Evolutionary conservation across 2,797 vertebrate species (phyloP), one percentile per base, ranked within the genome.

Genomic region (Platalea minor): DNA sequence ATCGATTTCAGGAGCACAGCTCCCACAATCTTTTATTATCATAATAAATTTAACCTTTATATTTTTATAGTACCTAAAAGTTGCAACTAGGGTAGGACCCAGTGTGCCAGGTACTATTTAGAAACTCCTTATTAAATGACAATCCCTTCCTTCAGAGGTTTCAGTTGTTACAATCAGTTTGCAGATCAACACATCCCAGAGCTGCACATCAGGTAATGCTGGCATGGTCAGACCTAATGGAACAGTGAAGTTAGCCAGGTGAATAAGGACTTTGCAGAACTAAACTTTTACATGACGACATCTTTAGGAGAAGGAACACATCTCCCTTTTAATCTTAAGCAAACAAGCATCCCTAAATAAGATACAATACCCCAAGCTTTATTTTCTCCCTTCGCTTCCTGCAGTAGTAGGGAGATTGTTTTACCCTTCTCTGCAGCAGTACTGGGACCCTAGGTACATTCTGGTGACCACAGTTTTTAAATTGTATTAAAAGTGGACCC

Each of bases 41-140:
- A 88, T 82, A 93, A 96, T 94, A 95, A 95, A 96, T 95, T 91
- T 92, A 69, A 81, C 39, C 33, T 95, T 92, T 85, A 56, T 85
- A 78, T 80, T 89, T 92, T 91, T 78, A 54, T 63, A 78, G 48
- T 80, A 85, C 70, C 68, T 85, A 56, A 72, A 91, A 93, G 53
- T 59, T 72, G 72, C 76, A 84, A 16, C 35, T 35, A 78, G 35
- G 20, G 31, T 92, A 88, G 61, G 73, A 72, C 48, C 61, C 57
- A 41, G 7, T 11, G 4, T 35, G 24, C 17, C 50, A 60, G 51
- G 16, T 64, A 43, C n/a, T 87, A 46, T 72, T 82, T 64, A 63
- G 74, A 83, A 88, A 65, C 18, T 46, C 28, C 19, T 77, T 88
- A 68, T 68, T 48, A 78, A 91, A 85, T n/a, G 33, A 41, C 28